Base-by-base conservation (phyloP, 1,140 invertebrate genomes). In the Melanaphis sacchari region DNA sequence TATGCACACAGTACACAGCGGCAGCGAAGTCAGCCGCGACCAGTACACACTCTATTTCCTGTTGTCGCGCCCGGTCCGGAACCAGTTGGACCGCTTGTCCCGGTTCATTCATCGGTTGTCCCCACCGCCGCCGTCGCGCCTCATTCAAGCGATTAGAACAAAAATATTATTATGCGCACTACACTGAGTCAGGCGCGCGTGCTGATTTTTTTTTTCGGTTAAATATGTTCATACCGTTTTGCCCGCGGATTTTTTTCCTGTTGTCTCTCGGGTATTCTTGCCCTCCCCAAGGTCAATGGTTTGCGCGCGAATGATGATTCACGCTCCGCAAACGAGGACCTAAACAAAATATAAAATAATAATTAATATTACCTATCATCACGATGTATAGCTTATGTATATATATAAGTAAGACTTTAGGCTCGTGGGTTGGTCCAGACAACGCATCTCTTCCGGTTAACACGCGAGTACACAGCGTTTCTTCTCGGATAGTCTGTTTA, bases 31-130 rank as follows among this genome's bases (percentile, higher is more conserved):
- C 59, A 11, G 31, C 59, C 82, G 36, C 82, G 82, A 7, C 21
- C 81, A 36, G 36, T 82, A 82, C 38, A 40, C 43, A 31, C 40
- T 43, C 38, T 41, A 31, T 87, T 87, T 87, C 85, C 85, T 49
- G 85, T 88, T 46, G 85, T 49, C 85, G 43, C 85, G 43, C 22
- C 82, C 46, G 43, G 18, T 8, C n/a, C 43, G 85, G 31, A 88
- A 88, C 85, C 85, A 52, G 85, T 88, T 36, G 85, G 31, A 88
- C 85, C 85, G 85, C 85, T 88, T 36, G 43, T 88, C 41, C 40
- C 85, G 85, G 43, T 88, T 88, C 85, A 88, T 88, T 88, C 85
- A 88, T 88, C 85, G 85, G 41, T 43, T 46, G 43, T 87, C 43
- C 43, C 85, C 85, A 36, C 43, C 85, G 18, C 43, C 85, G 18